Conservation (phyloP, 2,797 vertebrate genomes). For the Darevskia nairensis region DNA sequence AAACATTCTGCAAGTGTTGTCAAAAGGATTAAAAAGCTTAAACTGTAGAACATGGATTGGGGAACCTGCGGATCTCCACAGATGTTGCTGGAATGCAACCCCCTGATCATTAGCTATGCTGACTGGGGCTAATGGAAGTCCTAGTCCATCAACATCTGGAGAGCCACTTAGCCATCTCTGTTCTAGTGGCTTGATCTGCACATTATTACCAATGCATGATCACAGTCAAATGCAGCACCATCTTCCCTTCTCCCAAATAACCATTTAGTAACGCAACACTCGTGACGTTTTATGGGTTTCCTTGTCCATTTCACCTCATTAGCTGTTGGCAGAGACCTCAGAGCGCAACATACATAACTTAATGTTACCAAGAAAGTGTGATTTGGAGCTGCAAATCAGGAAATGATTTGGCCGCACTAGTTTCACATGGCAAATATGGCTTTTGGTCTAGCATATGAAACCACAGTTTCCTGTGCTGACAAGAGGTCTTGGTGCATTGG, state of each 20-base stretch:
- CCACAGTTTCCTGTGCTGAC: neutral
- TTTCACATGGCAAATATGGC: neutral
- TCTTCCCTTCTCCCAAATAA: neutral
- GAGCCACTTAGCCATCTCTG: too few species aligned
- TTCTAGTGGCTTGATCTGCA: neutral
- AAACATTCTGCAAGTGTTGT: neutral
- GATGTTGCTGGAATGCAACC: too few species aligned
- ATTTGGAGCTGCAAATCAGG: neutral
- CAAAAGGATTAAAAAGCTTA: neutral
- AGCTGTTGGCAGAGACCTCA: neutral
- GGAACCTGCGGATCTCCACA: too few species aligned
- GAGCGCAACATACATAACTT: neutral
- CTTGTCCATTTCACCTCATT: neutral
- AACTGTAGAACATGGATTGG: too few species aligned
- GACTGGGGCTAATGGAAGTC: too few species aligned
- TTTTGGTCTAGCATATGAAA: neutral
- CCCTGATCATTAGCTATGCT: too few species aligned
- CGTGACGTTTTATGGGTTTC: neutral
- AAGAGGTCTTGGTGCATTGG: neutral
- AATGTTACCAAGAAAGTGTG: neutral
- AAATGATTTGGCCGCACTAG: neutral
- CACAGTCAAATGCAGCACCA: neutral
- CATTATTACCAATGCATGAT: neutral
- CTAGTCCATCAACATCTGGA: too few species aligned
- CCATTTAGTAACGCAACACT: neutral